Evolutionary conservation across 2,888 invertebrate species (phyloP).

Genomic region (Spialia ferax): DNA sequence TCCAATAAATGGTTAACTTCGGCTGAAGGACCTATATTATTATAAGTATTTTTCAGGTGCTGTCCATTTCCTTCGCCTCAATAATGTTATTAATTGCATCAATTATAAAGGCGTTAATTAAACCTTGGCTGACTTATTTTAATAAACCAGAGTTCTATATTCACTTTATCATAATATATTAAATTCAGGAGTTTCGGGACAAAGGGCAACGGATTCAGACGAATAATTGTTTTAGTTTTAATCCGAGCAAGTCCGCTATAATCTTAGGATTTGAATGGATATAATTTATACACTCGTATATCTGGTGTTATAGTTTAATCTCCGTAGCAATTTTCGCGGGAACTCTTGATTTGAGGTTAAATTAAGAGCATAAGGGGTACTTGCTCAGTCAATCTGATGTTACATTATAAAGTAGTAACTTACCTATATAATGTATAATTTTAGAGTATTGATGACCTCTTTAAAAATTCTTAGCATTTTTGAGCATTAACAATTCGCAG

Average conservation of each 20-base stretch:
- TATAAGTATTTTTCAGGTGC: slow-evolving; percentile 16
- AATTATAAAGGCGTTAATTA: slow-evolving; percentile 50
- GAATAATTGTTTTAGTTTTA: slow-evolving; percentile 39
- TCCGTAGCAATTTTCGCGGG: neutral
- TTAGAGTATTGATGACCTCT: no score
- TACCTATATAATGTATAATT: no score
- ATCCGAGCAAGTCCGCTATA: slow-evolving; percentile 37
- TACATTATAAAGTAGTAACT: no score
- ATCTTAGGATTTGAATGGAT: slow-evolving; percentile 33
- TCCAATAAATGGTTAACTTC: neutral
- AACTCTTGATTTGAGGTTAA: slow-evolving; percentile 20
- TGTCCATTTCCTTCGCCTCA: neutral
- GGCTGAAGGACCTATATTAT: neutral
- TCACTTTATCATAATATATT: slow-evolving; percentile 31
- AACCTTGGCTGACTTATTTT: slow-evolving; percentile 41
- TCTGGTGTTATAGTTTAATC: slow-evolving; percentile 20
- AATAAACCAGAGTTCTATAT: slow-evolving; percentile 25
- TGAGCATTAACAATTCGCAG: no score
- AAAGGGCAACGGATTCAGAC: slow-evolving; percentile 34
- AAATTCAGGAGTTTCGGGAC: slow-evolving; percentile 29
- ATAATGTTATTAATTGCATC: slow-evolving; percentile 41
- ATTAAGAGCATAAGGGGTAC: neutral
- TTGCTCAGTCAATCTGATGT: neutral
- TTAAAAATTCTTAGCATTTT: no score
- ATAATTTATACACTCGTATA: slow-evolving; percentile 16